Base-by-base conservation (phyloP, 1,140 invertebrate genomes). In the Cataglyphis hispanica region DNA sequence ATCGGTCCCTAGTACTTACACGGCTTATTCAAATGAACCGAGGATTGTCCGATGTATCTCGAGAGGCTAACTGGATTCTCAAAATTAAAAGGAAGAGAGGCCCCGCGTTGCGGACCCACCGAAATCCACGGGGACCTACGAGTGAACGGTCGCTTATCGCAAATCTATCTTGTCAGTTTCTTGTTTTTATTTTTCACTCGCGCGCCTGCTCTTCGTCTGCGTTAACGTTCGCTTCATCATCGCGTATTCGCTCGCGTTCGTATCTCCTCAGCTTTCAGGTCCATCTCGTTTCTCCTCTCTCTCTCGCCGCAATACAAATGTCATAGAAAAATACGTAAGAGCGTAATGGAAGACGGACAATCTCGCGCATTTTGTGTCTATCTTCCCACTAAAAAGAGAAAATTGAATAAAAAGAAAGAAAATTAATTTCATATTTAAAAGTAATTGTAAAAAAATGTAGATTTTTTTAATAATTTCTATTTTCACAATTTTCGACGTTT, bases 21-120 rank as follows among this genome's bases (percentile, higher is more conserved):
- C 88, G 92, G 93, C 93, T 94, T 94, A 94, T 94, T 94, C 93
- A 94, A 94, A 94, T 94, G 93, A 94, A 94, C 70, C 78, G 87
- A 63, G 90, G 91, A 92, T 92, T 90, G 92, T 91, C 91, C 87
- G 93, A 93, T 93, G 92, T 92, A 93, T 94, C 93, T 93, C 89
- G 87, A 22, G 53, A 83, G 87, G 70, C 89, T 94, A 93, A 94
- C 93, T 93, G 93, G 92, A 94, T 93, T 94, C 93, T 94, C 83
- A 94, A 94, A 93, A 94, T 94, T 94, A 92, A 94, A 93, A 92
- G 93, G 78, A 93, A 86, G 91, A 92, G 89, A 90, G 22, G 53
- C 3, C 56, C 2, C 46, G 37, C 13, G n/a, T 77, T 8, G 50
- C 40, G 70, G 34, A 70, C 27, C 66, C 43, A 60, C 56, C 76